Evolutionary conservation across 2,113 vertebrate species (phyloP).

Genomic region (Sclerurus mexicanus): DNA sequence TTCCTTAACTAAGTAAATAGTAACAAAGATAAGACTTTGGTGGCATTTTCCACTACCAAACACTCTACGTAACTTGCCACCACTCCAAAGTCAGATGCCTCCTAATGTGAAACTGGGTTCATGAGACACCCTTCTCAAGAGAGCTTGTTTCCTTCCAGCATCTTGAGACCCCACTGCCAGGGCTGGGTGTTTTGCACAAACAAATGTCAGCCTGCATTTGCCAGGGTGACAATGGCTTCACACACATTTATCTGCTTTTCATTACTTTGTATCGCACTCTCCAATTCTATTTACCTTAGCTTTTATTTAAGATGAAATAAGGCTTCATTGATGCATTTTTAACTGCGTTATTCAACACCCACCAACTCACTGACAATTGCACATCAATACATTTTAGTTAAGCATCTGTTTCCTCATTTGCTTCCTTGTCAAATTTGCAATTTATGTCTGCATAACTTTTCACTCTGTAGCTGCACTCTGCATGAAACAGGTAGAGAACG

Average conservation of each 20-base stretch:
- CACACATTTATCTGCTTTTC: not conserved
- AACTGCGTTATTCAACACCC: conserved; percentile 30
- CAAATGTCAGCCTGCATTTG: not conserved
- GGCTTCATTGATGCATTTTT: conserved; percentile 22
- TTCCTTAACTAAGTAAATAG: not conserved
- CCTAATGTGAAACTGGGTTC: not conserved
- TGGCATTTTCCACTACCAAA: not conserved
- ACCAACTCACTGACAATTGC: conserved; percentile 57
- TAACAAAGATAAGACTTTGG: not conserved
- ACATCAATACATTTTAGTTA: conserved; percentile 56
- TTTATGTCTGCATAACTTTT: conserved; percentile 81
- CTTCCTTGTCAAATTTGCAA: conserved; percentile 74
- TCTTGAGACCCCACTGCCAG: not conserved
- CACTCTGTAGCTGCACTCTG: conserved; percentile 68
- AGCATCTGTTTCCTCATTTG: conserved; percentile 71
- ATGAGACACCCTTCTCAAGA: not conserved
- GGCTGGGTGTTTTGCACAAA: not conserved
- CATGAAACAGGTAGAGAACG: conserved; percentile 72
- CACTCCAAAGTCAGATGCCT: not conserved
- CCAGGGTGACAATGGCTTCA: not conserved
- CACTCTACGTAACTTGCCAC: not conserved
- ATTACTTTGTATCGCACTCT: not conserved
- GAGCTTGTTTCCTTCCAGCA: not conserved
- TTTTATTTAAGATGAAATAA: conserved; percentile 7
- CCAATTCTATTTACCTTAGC: conserved; percentile 11